A percentile compares a stretch with the other conserved stretches of the same genome.
phyloP scores from a whole-genome alignment of 2,888 invertebrate genomes.

The Chouioia cunea region DNA sequence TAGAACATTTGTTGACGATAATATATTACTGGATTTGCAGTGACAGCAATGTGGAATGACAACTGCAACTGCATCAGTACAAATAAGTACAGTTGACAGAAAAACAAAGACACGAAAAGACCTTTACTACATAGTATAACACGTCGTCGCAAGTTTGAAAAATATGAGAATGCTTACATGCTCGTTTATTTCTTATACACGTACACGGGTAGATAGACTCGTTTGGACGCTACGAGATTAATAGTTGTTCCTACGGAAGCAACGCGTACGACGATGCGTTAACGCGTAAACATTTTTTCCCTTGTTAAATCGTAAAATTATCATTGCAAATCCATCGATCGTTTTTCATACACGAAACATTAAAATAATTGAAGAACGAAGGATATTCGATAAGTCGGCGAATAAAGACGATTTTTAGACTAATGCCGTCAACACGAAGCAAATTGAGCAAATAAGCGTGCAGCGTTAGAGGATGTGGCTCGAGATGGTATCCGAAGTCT shows the following conservation, averaged over 20 bases:
- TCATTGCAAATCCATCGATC: too few relatives aligned
- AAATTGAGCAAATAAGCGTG: slow-evolving; percentile 42
- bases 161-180: slow-evolving; percentile 43
- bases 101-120: too few relatives aligned
- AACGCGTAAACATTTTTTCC: slow-evolving; percentile 3
- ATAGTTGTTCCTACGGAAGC: slow-evolving; percentile 24
- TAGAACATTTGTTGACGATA: too few relatives aligned
- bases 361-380: too few relatives aligned
- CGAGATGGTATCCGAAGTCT: slow-evolving; percentile 40
- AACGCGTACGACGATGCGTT: not conserved
- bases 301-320: too few relatives aligned
- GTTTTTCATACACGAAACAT: too few relatives aligned
- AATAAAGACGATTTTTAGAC: not conserved
- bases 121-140: too few relatives aligned
- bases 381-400: too few relatives aligned
- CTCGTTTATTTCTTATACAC: slow-evolving; percentile 37
- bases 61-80: too few relatives aligned
- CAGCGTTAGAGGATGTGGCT: slow-evolving; percentile 8
- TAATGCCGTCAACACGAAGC: slow-evolving; percentile 12
- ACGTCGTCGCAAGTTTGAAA: slow-evolving; percentile 1
- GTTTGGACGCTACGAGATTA: slow-evolving; percentile 29
- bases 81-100: too few relatives aligned
- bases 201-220: not conserved
- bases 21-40: too few relatives aligned
- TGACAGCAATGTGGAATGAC: too few relatives aligned